Percentiles rank a stretch among this genome's conserved stretches.
Evolutionary conservation across 1,140 invertebrate species (phyloP).

Genomic region (Drosophila obscura): DNA sequence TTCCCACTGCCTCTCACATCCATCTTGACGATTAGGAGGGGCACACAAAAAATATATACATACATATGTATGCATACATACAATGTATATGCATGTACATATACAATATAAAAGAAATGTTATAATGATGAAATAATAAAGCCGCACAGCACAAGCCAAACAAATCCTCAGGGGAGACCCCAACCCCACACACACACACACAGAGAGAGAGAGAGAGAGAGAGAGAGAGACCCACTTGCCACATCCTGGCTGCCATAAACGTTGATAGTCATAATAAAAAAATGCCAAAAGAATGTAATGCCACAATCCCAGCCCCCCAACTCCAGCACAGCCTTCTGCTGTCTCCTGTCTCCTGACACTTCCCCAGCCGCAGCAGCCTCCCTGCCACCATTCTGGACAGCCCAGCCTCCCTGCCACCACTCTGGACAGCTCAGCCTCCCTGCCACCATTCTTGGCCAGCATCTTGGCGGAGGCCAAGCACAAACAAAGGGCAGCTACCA

Average conservation of each 20-base stretch:
- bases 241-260: slow-evolving; percentile 52
- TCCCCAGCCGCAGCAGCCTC: too few relatives aligned
- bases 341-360: too few relatives aligned
- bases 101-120: slow-evolving; percentile 42
- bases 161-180: slow-evolving; percentile 57
- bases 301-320: neutral
- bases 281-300: slow-evolving; percentile 32
- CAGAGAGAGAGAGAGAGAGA: too few relatives aligned
- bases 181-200: slow-evolving; percentile 28
- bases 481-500: slow-evolving; percentile 60
- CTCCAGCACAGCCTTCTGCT: neutral
- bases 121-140: slow-evolving; percentile 81
- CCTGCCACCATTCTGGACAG: too few relatives aligned
- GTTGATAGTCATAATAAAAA: slow-evolving; percentile 73
- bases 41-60: too few relatives aligned
- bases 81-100: too few relatives aligned
- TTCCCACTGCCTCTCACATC: too few relatives aligned
- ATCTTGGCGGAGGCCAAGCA: slow-evolving; percentile 20
- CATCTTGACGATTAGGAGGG: too few relatives aligned
- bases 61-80: too few relatives aligned
- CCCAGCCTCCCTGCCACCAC: too few relatives aligned
- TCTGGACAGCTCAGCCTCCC: too few relatives aligned
- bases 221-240: neutral
- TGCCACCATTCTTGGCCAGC: slow-evolving; percentile 15
- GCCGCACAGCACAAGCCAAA: slow-evolving; percentile 52